phyloP scores from a whole-genome alignment of 2,888 invertebrate species.

The Scelioninae gen. 1 region DNA sequence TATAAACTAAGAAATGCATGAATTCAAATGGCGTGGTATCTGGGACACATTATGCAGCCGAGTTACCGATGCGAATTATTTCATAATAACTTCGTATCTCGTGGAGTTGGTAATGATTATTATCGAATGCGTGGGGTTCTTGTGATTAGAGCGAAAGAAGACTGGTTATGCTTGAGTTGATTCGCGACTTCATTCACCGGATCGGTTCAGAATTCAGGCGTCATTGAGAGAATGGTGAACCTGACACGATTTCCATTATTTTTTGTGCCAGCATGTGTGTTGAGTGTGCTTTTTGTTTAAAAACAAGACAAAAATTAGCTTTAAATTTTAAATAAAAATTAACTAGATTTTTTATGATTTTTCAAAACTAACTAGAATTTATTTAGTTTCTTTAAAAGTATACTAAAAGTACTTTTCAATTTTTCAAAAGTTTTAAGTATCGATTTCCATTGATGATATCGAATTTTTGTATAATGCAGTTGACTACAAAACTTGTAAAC shows the following conservation, averaged over 20 bases:
- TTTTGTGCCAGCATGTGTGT: constrained; percentile 3
- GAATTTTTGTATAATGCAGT: too few relatives aligned
- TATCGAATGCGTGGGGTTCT: constrained; percentile 53
- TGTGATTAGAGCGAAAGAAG: constrained; percentile 57
- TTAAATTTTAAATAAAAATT: too few relatives aligned
- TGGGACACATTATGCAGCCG: constrained; percentile 58
- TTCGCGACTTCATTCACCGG: constrained; percentile 58
- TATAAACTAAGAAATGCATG: constrained; percentile 26
- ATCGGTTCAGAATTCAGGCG: constrained; percentile 48
- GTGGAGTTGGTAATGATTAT: constrained; percentile 64
- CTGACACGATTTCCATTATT: constrained; percentile 38
- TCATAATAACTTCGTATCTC: constrained; percentile 62
- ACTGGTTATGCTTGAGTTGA: constrained; percentile 56
- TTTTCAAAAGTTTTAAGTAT: too few relatives aligned
- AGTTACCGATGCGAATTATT: constrained; percentile 59
- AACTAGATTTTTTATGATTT: too few relatives aligned
- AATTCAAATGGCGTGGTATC: constrained; percentile 55
- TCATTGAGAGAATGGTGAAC: constrained; percentile 53
- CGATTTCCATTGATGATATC: too few relatives aligned
- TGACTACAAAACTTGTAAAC: too few relatives aligned
- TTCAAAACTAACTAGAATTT: too few relatives aligned
- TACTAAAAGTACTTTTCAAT: too few relatives aligned
- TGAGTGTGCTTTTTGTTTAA: neutral
- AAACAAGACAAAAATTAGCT: neutral
- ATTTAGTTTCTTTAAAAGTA: too few relatives aligned